Percentiles rank a stretch among this genome's conserved stretches.
Evolutionary conservation across 1,140 invertebrate species (phyloP).

Genomic region (Drosophila sulfurigaster): DNA sequence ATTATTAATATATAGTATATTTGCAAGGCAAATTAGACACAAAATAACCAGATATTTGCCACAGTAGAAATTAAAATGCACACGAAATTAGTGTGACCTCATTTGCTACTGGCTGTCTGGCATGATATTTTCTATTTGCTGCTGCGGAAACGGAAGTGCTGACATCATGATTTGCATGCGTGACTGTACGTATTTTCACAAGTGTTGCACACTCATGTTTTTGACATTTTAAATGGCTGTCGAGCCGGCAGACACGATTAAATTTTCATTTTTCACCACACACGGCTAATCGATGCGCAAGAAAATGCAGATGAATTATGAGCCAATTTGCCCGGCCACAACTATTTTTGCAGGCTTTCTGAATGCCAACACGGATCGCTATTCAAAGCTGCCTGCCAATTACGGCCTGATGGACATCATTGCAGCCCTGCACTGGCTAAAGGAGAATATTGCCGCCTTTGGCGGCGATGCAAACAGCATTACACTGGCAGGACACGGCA

Average conservation of each 20-base stretch:
- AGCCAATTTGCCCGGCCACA: conserved; percentile 24
- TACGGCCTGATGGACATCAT: conserved; percentile 98
- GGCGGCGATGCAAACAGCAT: conserved; percentile 96
- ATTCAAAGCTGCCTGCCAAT: conserved; percentile 93
- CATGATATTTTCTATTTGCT: conserved; percentile 22
- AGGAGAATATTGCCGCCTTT: conserved; percentile 96
- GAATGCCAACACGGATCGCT: conserved; percentile 94
- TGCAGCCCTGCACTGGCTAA: conserved; percentile 96
- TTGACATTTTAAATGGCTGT: conserved; percentile 69
- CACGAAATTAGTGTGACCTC: conserved; percentile 72
- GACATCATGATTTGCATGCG: conserved; percentile 83
- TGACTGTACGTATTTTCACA: conserved; percentile 73
- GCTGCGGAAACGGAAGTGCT: conserved; percentile 78
- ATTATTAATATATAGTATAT: not conserved
- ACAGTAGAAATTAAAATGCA: conserved; percentile 61
- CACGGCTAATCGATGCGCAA: conserved; percentile 55
- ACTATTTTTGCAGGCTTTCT: conserved; percentile 89
- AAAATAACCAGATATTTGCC: conserved; percentile 6
- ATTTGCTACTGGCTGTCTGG: conserved; percentile 42
- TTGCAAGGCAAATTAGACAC: not conserved
- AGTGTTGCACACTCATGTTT: conserved; percentile 49
- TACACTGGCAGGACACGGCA: conserved; percentile 97
- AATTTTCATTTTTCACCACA: conserved; percentile 55
- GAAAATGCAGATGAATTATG: conserved; percentile 64
- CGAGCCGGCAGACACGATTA: conserved; percentile 55